Evolutionary conservation across 2,113 vertebrate genomes (phyloP), one percentile per base, ranked within the genome.

Genomic region (Ariopsis seemanni): DNA sequence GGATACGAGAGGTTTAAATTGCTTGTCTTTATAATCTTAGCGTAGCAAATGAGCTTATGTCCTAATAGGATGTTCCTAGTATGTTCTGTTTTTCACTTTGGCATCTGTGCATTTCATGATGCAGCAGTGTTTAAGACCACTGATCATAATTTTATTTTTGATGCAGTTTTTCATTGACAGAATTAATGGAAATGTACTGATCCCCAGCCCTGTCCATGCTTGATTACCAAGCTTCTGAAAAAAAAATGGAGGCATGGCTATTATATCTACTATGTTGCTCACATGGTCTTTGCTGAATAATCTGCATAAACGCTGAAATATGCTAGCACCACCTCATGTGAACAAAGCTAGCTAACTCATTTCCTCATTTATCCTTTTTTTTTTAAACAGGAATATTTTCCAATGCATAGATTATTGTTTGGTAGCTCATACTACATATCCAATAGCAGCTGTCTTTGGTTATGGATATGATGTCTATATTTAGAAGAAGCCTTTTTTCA

Each of bases 1-100:
- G 25, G 48, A 48, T 74, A 50, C 12, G 57, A 84, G 74, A 82
- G 53, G 52, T 53, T 71, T 57, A 67, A 84, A 87, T 69, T 74
- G 65, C 52, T 17, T 55, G 86, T 67, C 58, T 65, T 22, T 11
- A 80, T 57, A n/a, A 57, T 58, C 25, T 18, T 69, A 86, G 48
- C 27, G 34, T 18, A 34, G 75, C 18, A 52, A 53, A 77, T 67
- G 9, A 53, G 62, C 25, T 27, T 52, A 34, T 18, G 27, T 58
- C 48, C n/a, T 86, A 63, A 57, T 58, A n/a, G 18, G 77, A 75
- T n/a, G 27, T 8, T 42, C 18, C n/a, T 42, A 69, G 18, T 79
- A 30, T 4, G 22, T 78, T 50, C 22, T 8, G 18, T n/a, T 65
- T 60, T 62, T 77, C 18, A 72, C 60, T 63, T 78, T 85, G 72